Evolutionary conservation across 92 coral and sea anemone species (phyloP), one percentile per base, ranked within the genome.

Genomic region (Epizoanthus fatuus): DNA sequence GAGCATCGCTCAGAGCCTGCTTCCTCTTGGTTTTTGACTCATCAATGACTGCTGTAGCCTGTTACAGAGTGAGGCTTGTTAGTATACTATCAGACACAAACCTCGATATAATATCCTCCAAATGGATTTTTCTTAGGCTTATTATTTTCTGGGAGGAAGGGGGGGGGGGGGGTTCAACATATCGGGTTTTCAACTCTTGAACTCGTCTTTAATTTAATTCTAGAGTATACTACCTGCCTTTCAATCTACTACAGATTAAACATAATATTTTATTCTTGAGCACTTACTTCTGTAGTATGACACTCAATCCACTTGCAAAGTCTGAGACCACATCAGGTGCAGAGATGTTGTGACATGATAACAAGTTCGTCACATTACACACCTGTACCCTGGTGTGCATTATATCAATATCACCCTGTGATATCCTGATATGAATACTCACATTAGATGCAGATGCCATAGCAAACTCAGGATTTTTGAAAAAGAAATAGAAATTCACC

Each of bases 31-130:
- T 88, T 72, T 93, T 96, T 12, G 98, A 88, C 40, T 96, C 98
- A 81, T 93, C 98, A 75, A 96, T 96, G 25, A 91, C 92, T 63
- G 98, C 90, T 75, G 96, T 86, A 58, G 99, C 91, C 99, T 96
- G 79, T 19, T 69, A 80, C 5, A 73, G 20, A 81, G 63, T 39
- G 29, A 68, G 0, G 25, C 25, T 22, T 22, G 25, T 22, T 22
- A 22, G 25, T 22, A 22, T 22, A 22, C 25, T 22, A 22, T 22
- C 25, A 22, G 25, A 22, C 25, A 79, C 42, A 19, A 59, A 25
- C 40, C 44, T 40, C 44, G 44, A 22, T 22, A 22, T 22, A 22
- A 22, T 22, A 0, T 22, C 25, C 25, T 22, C 25, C 25, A 22
- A 22, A 22, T 22, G 25, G 25, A 22, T 22, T 22, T 22, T 22